These are phyloP conservation scores for Falco peregrinus DNA, from an alignment of 2,797 vertebrate genomes.

Conservation along the genomic window DNA sequence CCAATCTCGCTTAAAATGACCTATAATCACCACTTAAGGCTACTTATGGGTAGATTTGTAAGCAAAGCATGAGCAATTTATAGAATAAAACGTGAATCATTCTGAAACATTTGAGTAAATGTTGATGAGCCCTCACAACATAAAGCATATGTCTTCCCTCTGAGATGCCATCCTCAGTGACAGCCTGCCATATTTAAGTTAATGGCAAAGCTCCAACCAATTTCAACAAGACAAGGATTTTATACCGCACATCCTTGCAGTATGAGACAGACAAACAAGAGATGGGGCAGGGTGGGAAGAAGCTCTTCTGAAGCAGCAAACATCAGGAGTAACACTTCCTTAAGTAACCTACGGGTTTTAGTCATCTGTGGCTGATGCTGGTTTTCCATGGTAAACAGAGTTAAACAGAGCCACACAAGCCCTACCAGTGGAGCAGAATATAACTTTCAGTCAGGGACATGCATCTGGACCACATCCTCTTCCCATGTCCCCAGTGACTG, in stretches of 20 bases:
- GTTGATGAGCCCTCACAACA: background rate
- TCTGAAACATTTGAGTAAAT: background rate
- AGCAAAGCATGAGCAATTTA: background rate
- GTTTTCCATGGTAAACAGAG: background rate
- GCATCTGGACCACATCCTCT: background rate
- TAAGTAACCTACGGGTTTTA: background rate
- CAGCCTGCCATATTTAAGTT: background rate
- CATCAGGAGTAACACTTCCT: background rate
- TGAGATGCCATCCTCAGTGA: background rate
- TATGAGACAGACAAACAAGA: background rate
- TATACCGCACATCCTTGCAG: background rate
- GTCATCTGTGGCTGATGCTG: background rate
- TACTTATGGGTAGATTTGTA: background rate
- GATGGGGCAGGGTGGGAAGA: background rate
- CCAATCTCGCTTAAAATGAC: background rate
- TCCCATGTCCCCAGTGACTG: background rate
- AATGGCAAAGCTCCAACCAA: background rate
- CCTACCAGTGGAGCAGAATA: background rate
- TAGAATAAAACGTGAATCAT: background rate
- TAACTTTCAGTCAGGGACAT: background rate
- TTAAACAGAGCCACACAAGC: background rate
- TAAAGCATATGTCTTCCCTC: background rate
- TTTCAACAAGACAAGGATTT: background rate
- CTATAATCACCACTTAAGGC: background rate
- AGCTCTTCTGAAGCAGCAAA: background rate